phyloP scores from a whole-genome alignment of 2,888 invertebrate species.

The Acronicta aceris region DNA sequence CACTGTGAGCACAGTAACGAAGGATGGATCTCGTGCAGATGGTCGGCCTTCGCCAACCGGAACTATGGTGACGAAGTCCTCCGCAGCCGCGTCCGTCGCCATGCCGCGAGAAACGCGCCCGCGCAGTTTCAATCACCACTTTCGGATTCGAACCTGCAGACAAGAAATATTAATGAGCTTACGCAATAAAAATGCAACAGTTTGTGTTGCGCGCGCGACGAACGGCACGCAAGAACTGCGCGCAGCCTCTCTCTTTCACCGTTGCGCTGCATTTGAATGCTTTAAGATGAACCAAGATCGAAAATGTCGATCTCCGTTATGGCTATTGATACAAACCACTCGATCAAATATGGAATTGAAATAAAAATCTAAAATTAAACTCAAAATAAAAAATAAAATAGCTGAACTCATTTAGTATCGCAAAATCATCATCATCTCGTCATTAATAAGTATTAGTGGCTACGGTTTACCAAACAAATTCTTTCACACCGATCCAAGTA shows the following conservation, averaged over 20 bases:
- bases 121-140: conserved; percentile 69
- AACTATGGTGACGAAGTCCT: conserved; percentile 90
- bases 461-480: conserved; percentile 45
- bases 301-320: conserved; percentile 56
- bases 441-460: conserved; percentile 35
- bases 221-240: conserved; percentile 74
- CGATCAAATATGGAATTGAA: conserved; percentile 53
- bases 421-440: conserved; percentile 29
- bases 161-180: conserved; percentile 81
- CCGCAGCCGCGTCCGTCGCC: conserved; percentile 83
- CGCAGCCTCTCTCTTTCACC: conserved; percentile 83
- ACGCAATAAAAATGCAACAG: conserved; percentile 78
- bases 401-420: conserved; percentile 10
- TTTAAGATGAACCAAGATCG: conserved; percentile 67
- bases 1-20: conserved; percentile 90
- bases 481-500: conserved; percentile 34
- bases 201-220: conserved; percentile 67
- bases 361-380: conserved; percentile 22
- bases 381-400: conserved; percentile 21
- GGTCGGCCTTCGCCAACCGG: conserved; percentile 87
- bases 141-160: conserved; percentile 78
- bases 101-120: conserved; percentile 80
- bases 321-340: conserved; percentile 47
- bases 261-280: conserved; percentile 75
- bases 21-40: conserved; percentile 75